Evolutionary conservation across 2,113 vertebrate species (phyloP).

Genomic region (Fulica atra): DNA sequence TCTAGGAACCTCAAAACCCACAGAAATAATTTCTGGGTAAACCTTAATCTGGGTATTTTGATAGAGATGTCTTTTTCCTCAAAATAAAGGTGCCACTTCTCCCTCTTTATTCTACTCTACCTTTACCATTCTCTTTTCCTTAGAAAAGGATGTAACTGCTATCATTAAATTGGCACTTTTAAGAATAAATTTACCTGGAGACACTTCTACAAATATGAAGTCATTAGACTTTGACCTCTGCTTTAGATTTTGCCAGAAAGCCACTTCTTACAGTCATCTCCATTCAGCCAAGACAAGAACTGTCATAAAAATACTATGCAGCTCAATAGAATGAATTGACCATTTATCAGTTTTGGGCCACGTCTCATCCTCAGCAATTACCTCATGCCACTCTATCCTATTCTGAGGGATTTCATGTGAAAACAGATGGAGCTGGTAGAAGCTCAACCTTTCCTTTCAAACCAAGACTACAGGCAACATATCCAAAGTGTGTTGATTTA

Average conservation of each 20-base stretch:
- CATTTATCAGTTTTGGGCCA: not conserved
- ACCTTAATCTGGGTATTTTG: not conserved
- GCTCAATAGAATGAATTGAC: not conserved
- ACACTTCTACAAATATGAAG: not conserved
- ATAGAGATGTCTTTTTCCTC: not conserved
- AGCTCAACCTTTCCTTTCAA: not conserved
- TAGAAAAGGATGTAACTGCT: not conserved
- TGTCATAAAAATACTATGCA: not conserved
- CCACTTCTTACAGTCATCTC: not conserved
- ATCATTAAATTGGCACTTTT: not conserved
- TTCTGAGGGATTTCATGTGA: not conserved
- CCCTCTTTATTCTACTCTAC: not conserved
- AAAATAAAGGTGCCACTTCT: not conserved
- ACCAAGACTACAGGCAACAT: not conserved
- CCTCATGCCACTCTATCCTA: not conserved
- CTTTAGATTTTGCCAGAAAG: not conserved
- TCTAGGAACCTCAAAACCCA: not conserved
- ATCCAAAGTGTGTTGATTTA: not conserved
- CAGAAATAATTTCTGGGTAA: conserved; percentile 2
- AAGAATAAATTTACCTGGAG: not conserved
- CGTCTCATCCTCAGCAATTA: not conserved
- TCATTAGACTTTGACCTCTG: not conserved
- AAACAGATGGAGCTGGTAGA: not conserved
- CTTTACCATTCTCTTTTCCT: not conserved
- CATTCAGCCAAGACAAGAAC: not conserved